These are phyloP conservation scores for Pseudopleuronectes americanus DNA, from an alignment of 2,797 vertebrate species.

Conservation along the genomic window DNA sequence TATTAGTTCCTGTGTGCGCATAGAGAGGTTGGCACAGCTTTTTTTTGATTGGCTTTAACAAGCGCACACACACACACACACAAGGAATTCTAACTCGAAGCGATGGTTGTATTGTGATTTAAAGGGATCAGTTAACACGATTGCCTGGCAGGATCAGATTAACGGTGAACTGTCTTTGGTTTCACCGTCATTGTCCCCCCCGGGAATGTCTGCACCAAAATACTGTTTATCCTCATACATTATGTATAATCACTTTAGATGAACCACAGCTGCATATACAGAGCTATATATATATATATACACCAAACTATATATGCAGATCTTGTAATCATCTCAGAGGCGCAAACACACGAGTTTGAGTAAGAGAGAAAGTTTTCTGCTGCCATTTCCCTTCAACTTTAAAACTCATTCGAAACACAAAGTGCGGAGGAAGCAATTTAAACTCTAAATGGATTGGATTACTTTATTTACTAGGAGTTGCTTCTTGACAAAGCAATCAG, in stretches of 20 bases:
- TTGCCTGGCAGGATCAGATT: constrained; percentile 30
- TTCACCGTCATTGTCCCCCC: constrained; percentile 12
- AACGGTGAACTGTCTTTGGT: not conserved
- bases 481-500: too few relatives aligned
- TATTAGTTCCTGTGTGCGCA: constrained; percentile 25
- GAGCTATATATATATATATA: too few relatives aligned
- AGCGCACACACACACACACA: not conserved
- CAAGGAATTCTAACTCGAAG: not conserved
- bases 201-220: not conserved
- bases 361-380: not conserved
- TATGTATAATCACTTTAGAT: constrained; percentile 2
- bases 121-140: constrained; percentile 26
- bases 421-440: not conserved
- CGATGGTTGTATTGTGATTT: constrained; percentile 16
- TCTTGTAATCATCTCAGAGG: not conserved
- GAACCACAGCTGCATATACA: not conserved
- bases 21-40: constrained; percentile 4
- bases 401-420: not conserved
- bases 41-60: constrained; percentile 9
- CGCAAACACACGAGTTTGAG: not conserved
- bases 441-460: not conserved
- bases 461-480: too few relatives aligned
- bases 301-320: too few relatives aligned
- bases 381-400: too few relatives aligned
- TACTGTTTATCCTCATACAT: constrained; percentile 16